Evolutionary conservation across 2,888 invertebrate species (phyloP), one percentile per base, ranked within the genome.

Genomic region (Mythimna pallens): DNA sequence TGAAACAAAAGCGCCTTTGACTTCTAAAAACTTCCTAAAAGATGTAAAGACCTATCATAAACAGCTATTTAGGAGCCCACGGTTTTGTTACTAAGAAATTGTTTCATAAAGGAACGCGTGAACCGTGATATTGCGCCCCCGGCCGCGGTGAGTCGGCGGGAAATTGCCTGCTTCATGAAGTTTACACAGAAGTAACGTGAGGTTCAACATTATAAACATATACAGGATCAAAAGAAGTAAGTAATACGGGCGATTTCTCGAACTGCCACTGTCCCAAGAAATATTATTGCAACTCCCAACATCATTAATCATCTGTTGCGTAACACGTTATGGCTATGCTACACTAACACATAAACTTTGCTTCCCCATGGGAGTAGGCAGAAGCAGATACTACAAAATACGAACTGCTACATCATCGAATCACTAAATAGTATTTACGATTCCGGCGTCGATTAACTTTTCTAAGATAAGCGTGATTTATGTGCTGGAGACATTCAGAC

Each of bases 161-260:
- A 64, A 69, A 80, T 80, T 68, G 68, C 43, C 73, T 79, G 68
- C 73, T 52, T 68, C 80, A 76, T 79, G 25, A 79, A 82, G 43
- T 76, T 80, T 71, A 50, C 59, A 63, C 65, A 52, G 47, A n/a
- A 62, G 50, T 54, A 34, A 57, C 50, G 67, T n/a, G 54, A 22
- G 54, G 61, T 43, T 25, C n/a, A 54, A 70, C 4, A 64, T 65
- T 47, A 55, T 68, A 14, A 25, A 40, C 36, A 36, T 58, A n/a
- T 34, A 55, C 20, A 59, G 25, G 9, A 64, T 47, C 54, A 43
- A 58, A 65, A 40, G 36, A 22, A 30, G 30, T 3, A 30, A 3
- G n/a, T 20, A 47, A 47, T 47, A 47, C 47, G 17, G 47, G 7
- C 17, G 17, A 47, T 47, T 47, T 14, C 43, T 43, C 4, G 4